Evolutionary conservation across 2,797 vertebrate species (phyloP).

Genomic region (Vultur gryphus): DNA sequence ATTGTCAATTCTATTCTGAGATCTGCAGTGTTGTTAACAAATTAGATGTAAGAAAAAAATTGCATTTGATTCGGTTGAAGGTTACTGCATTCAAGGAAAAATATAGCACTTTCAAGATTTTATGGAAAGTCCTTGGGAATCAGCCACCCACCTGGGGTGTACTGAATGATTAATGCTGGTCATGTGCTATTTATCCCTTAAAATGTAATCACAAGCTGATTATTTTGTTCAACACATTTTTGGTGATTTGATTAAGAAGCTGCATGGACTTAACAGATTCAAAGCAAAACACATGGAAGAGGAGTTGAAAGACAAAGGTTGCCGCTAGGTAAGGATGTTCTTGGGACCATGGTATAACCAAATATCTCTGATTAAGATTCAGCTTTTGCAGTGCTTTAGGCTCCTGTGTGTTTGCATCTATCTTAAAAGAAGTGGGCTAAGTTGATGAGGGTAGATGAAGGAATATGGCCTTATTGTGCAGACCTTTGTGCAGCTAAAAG

Average conservation of each 20-base stretch:
- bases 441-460: neutral
- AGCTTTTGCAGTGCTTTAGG: neutral
- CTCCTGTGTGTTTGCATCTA: neutral
- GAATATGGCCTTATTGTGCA: neutral
- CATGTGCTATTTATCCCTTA: constrained; percentile 21
- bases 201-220: constrained; percentile 42
- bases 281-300: neutral
- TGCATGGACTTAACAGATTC: neutral
- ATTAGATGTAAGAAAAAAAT: neutral
- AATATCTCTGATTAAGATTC: constrained; percentile 19
- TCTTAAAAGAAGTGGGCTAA: neutral
- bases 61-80: neutral
- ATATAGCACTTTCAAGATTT: neutral
- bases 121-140: constrained; percentile 24
- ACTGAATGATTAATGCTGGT: constrained; percentile 38
- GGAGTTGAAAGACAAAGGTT: neutral
- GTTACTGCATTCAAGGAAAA: neutral
- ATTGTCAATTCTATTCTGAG: neutral
- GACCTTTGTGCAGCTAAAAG: neutral
- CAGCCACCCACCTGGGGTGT: neutral
- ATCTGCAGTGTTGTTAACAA: constrained; percentile 4
- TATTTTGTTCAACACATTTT: constrained; percentile 35
- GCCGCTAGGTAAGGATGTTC: constrained; percentile 37
- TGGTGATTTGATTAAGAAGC: constrained; percentile 44
- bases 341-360: neutral